Percentiles rank a stretch among this genome's conserved stretches.
These are phyloP conservation scores for Wiebesia pumilae DNA, from an alignment of 1,140 invertebrate genomes.

Conservation along the genomic window DNA sequence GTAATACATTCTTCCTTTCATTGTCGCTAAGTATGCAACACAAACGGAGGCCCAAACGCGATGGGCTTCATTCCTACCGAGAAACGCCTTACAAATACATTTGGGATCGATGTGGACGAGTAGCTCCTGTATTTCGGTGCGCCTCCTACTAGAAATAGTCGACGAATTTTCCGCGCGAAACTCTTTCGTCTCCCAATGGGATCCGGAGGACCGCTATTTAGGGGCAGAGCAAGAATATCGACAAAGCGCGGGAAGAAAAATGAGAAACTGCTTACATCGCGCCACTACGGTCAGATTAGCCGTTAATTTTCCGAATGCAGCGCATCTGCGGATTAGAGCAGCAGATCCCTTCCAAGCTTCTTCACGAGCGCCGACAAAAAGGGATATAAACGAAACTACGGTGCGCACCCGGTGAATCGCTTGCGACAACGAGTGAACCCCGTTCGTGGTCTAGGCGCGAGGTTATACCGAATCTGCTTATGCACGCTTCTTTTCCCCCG, in stretches of 20 bases:
- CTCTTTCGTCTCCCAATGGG: neutral
- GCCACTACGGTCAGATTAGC: conserved; percentile 7
- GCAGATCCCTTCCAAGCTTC: neutral
- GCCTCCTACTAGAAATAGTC: neutral
- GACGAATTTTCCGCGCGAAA: neutral
- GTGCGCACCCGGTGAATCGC: neutral
- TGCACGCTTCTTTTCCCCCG: neutral
- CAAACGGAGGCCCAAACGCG: too few species aligned
- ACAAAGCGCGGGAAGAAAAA: conserved; percentile 8
- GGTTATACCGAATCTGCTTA: conserved; percentile 1
- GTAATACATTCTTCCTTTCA: too few species aligned
- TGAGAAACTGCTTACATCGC: conserved; percentile 10
- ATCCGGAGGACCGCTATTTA: neutral
- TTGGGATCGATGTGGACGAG: too few species aligned
- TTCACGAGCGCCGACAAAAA: neutral
- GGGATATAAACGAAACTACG: neutral
- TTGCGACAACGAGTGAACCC: neutral
- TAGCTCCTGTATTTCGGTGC: too few species aligned
- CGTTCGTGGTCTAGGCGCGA: neutral
- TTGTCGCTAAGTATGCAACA: too few species aligned
- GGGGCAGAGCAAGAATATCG: neutral
- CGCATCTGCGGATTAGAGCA: conserved; percentile 21
- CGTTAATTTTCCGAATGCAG: conserved; percentile 1
- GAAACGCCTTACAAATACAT: too few species aligned
- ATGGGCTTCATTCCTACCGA: too few species aligned